A percentile compares a stretch with the other conserved stretches of the same genome.
These are phyloP conservation scores for Vipera latastei DNA, from an alignment of 2,797 vertebrate genomes.

Conservation along the genomic window DNA sequence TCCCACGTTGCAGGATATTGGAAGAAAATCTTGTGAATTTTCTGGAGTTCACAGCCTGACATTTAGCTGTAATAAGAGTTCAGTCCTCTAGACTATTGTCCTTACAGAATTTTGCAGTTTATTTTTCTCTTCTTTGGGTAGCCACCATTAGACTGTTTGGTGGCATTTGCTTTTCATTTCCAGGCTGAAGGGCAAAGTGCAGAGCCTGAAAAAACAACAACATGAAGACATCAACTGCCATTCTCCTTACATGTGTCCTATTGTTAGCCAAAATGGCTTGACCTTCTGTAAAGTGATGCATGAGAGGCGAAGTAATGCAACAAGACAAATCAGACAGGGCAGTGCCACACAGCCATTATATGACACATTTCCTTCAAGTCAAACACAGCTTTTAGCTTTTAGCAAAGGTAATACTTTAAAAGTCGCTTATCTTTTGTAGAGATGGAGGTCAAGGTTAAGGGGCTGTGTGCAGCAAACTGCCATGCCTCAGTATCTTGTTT, in stretches of 20 bases:
- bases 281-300: conserved; percentile 62
- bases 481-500: no score
- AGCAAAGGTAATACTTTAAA: conserved; percentile 52
- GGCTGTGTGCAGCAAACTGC: no score
- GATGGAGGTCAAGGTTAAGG: no score
- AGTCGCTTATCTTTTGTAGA: conserved; percentile 8
- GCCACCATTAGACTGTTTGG: background rate
- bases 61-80: conserved; percentile 25
- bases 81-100: conserved; percentile 28
- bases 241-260: conserved; percentile 35
- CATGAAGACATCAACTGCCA: conserved; percentile 11
- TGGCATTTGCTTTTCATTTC: conserved; percentile 44
- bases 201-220: background rate
- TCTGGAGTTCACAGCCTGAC: conserved; percentile 19
- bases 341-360: conserved; percentile 15
- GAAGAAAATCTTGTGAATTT: background rate
- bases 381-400: conserved; percentile 56
- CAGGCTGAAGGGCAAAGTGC: conserved; percentile 17
- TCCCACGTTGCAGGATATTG: background rate
- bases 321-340: conserved; percentile 53
- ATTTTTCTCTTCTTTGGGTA: conserved; percentile 37
- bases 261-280: conserved; percentile 56
- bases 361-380: conserved; percentile 54
- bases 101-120: conserved; percentile 44
- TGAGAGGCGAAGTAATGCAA: conserved; percentile 55